Conservation (phyloP, 2,888 invertebrate genomes). For the Napeogenes sylphis region DNA sequence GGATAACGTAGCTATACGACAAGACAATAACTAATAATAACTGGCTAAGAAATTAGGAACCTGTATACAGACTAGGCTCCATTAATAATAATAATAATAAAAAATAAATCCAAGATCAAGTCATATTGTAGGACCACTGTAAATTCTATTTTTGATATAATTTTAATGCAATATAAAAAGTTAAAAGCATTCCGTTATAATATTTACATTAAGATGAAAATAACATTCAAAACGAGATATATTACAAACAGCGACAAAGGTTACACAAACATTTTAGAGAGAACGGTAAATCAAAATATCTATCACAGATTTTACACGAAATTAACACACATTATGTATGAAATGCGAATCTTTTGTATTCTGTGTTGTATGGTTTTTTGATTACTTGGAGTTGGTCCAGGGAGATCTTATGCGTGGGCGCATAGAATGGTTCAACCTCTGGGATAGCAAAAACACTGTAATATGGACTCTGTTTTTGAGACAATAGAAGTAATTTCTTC, state of each 20-base stretch:
- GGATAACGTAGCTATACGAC: neutral
- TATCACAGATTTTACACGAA: conserved; percentile 12
- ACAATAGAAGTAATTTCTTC: neutral
- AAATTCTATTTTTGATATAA: neutral
- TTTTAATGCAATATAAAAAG: neutral
- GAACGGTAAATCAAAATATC: conserved; percentile 15
- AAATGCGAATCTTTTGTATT: conserved; percentile 41
- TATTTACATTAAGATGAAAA: neutral
- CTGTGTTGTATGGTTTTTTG: conserved; percentile 54
- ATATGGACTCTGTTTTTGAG: neutral
- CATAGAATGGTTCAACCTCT: conserved; percentile 4
- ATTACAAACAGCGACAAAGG: conserved; percentile 23
- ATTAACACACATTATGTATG: conserved; percentile 30
- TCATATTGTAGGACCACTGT: too few species aligned
- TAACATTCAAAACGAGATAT: conserved; percentile 13
- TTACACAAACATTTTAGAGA: conserved; percentile 16
- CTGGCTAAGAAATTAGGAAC: too few species aligned
- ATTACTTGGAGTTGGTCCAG: conserved; percentile 62
- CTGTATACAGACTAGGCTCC: too few species aligned
- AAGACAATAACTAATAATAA: too few species aligned
- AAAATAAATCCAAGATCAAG: too few species aligned
- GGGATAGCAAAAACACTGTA: neutral
- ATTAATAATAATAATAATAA: too few species aligned
- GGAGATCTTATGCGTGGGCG: conserved; percentile 38
- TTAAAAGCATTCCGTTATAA: conserved; percentile 3